Percentiles rank a stretch among this genome's conserved stretches.
Evolutionary conservation across 64 coral and sea anemone genomes (phyloP).

Genomic region (Porites australiensis): DNA sequence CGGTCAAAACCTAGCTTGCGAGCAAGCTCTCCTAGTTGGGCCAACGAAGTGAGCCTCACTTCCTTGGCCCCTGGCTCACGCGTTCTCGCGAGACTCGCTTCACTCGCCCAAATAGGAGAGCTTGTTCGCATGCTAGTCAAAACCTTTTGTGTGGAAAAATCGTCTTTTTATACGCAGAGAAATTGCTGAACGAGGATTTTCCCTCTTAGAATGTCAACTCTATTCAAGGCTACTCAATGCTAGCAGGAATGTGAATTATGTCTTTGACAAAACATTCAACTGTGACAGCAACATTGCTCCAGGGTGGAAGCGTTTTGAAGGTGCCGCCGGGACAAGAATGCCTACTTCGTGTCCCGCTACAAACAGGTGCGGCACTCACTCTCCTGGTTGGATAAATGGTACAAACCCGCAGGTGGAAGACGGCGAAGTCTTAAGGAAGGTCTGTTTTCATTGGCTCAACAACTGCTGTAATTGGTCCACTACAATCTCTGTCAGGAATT

Average conservation of each 20-base stretch:
- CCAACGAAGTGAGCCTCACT: too few species aligned
- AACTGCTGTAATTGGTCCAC: neutral
- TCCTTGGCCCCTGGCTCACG: too few species aligned
- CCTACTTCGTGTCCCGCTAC: neutral
- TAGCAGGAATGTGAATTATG: neutral
- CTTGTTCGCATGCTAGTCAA: too few species aligned
- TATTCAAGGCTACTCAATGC: too few species aligned
- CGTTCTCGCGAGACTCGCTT: too few species aligned
- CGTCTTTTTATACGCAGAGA: too few species aligned
- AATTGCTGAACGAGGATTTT: too few species aligned
- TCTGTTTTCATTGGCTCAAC: neutral
- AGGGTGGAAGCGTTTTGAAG: neutral
- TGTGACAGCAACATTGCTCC: neutral
- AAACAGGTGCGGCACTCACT: neutral
- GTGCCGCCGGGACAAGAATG: neutral
- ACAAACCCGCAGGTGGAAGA: neutral
- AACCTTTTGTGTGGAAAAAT: too few species aligned
- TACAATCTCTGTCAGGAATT: neutral
- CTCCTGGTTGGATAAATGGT: neutral
- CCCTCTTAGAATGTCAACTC: too few species aligned
- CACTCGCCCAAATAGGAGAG: too few species aligned
- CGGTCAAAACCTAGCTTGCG: too few species aligned
- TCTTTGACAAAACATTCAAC: neutral
- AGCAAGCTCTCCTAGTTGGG: too few species aligned
- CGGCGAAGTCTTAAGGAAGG: neutral